These are phyloP conservation scores for Gambelia wislizenii DNA, from an alignment of 2,797 vertebrate genomes.

Conservation along the genomic window DNA sequence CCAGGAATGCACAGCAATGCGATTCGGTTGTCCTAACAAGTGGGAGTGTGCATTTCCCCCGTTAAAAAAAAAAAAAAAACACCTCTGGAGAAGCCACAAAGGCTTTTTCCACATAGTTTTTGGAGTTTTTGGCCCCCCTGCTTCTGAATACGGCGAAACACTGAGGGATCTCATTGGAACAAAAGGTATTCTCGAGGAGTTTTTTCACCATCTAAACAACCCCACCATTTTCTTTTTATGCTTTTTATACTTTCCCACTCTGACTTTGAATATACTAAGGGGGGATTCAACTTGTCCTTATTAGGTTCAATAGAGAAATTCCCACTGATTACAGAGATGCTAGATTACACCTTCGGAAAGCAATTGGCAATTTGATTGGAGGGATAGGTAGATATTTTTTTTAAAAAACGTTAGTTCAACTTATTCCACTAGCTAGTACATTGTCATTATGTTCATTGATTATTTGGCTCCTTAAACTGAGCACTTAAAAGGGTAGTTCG, in stretches of 20 bases:
- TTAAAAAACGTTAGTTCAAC: conserved; percentile 3
- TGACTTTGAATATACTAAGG: neutral
- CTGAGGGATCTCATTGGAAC: too few relatives aligned
- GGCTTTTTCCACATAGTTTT: too few relatives aligned
- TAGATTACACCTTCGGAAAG: conserved; percentile 13
- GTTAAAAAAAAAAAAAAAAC: too few relatives aligned
- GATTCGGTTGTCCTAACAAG: too few relatives aligned
- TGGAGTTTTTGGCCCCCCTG: too few relatives aligned
- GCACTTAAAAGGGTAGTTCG: conserved; percentile 27
- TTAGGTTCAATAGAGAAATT: neutral
- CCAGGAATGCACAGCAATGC: too few relatives aligned
- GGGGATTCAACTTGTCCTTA: neutral
- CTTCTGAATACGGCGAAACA: too few relatives aligned
- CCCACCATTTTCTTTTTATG: neutral
- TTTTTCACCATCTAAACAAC: too few relatives aligned
- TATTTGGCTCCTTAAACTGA: conserved; percentile 31
- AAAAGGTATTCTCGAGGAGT: too few relatives aligned
- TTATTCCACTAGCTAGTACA: conserved; percentile 18
- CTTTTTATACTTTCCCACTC: neutral
- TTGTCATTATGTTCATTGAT: conserved; percentile 52
- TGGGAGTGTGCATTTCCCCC: too few relatives aligned
- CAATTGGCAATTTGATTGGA: conserved; percentile 9
- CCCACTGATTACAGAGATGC: neutral
- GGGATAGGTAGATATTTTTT: conserved; percentile 14
- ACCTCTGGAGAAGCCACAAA: too few relatives aligned